phyloP scores from a whole-genome alignment of 2,888 invertebrate species.

The Cosmia trapezina region DNA sequence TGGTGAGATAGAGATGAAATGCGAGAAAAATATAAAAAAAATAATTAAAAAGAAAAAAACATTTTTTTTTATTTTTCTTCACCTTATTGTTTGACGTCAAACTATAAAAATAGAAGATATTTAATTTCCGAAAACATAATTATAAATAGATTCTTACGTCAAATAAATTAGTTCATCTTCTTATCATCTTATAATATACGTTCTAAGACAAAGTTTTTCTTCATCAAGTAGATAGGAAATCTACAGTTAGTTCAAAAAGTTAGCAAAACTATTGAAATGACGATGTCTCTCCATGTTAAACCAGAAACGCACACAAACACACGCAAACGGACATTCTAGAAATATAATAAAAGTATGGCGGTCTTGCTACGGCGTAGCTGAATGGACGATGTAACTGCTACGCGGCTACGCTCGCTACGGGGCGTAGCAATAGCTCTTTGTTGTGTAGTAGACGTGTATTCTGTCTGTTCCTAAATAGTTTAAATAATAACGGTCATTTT shows the following conservation, averaged over 20 bases:
- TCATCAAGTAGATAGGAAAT: too few relatives aligned
- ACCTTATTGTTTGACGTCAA: too few relatives aligned
- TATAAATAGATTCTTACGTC: background rate
- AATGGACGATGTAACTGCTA: conserved; percentile 25
- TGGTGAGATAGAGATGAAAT: background rate
- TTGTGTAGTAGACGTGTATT: background rate
- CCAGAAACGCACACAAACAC: conserved; percentile 11
- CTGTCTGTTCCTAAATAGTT: conserved; percentile 16
- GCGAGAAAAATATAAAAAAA: background rate
- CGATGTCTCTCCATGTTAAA: background rate
- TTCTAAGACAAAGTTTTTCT: background rate
- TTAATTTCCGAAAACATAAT: background rate
- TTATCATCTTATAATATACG: background rate
- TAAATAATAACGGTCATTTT: conserved; percentile 21
- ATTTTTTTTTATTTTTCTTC: too few relatives aligned
- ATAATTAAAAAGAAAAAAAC: background rate
- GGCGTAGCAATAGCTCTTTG: conserved; percentile 26
- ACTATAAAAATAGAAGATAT: background rate
- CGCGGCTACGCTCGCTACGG: conserved; percentile 39
- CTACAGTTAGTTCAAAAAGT: background rate
- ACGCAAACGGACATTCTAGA: background rate
- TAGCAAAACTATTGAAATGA: background rate
- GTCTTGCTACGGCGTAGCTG: conserved; percentile 30
- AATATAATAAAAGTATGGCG: conserved; percentile 5
- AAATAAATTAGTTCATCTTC: background rate